Evolutionary conservation across 2,888 invertebrate genomes (phyloP), one percentile per base, ranked within the genome.

Genomic region (Sipha maydis): DNA sequence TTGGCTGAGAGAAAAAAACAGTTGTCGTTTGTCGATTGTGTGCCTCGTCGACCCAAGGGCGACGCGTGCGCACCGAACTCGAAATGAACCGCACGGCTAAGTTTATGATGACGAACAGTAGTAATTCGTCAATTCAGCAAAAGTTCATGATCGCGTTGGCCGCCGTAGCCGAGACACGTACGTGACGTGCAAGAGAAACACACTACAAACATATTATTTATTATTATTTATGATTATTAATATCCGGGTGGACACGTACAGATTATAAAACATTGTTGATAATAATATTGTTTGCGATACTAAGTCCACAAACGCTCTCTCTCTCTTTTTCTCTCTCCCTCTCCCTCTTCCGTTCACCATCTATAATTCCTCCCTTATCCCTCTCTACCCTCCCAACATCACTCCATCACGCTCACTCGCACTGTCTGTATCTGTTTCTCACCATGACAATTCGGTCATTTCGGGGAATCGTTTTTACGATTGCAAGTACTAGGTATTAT

Each of bases 21-120:
- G 61, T 77, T 77, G 77, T 77, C 78, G 48, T 77, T 77, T 77
- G 85, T 75, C 84, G 84, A 76, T 76, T 61, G 38, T 41, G 54
- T 38, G 48, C 76, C 38, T 41, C 67, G 56, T 28, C 34, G 41
- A 56, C 78, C 77, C 28, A 41, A 11, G 77, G 19, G 67, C 28
- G 61, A 61, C 77, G 78, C 77, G n/a, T 41, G 34, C 48, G 48
- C 78, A 34, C 69, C 34, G 69, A 9, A 25, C 14, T 8, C 67
- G 54, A 73, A 41, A 83, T 34, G 38, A 73, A 73, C 73, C 25
- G 8, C 54, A 54, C 54, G 34, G 34, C 61, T 0, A 78, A 85
- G 31, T 38, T 77, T 76, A 34, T 34, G 76, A 76, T 41, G 73
- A 83, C 48, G 69, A 21, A 48, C 41, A n/a, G 83, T n/a, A 31